Conservation (phyloP, 1,140 invertebrate genomes). For the Bilobella aurantiaca region DNA sequence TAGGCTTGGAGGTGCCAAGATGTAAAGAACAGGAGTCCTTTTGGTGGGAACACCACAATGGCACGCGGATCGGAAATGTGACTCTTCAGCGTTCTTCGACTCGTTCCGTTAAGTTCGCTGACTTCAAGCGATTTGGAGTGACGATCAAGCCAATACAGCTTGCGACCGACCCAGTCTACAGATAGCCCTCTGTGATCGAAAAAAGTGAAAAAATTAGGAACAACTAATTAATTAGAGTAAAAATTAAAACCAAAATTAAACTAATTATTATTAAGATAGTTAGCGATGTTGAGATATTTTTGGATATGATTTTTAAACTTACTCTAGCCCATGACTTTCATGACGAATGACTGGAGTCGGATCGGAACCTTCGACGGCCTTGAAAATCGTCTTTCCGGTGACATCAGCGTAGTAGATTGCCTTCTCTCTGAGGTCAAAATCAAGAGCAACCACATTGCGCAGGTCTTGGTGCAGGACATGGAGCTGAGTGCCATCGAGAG, state of each 20-base stretch:
- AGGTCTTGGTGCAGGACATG: conserved; percentile 86
- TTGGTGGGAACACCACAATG: conserved; percentile 75
- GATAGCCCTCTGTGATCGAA: too few relatives aligned
- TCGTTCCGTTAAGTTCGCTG: conserved; percentile 82
- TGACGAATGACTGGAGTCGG: conserved; percentile 67
- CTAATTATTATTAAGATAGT: too few relatives aligned
- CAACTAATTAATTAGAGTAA: too few relatives aligned
- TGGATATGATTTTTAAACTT: too few relatives aligned
- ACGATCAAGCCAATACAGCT: conserved; percentile 94
- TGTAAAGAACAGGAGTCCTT: conserved; percentile 86
- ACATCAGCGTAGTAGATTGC: conserved; percentile 91
- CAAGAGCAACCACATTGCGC: conserved; percentile 90
- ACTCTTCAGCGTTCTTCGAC: conserved; percentile 72
- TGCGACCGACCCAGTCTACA: conserved; percentile 91
- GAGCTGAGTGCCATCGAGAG: conserved; percentile 72
- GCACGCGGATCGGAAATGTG: conserved; percentile 85
- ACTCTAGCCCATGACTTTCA: conserved; percentile 84
- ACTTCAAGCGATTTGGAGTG: conserved; percentile 90
- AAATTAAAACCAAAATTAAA: too few relatives aligned
- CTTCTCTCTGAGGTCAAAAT: conserved; percentile 75
- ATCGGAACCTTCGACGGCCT: conserved; percentile 47
- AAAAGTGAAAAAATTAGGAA: too few relatives aligned
- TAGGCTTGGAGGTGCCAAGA: conserved; percentile 92
- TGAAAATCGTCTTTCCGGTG: conserved; percentile 80
- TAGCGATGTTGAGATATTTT: too few relatives aligned